These are phyloP conservation scores for Gouania willdenowi DNA, from an alignment of 2,797 vertebrate species.

Conservation along the genomic window DNA sequence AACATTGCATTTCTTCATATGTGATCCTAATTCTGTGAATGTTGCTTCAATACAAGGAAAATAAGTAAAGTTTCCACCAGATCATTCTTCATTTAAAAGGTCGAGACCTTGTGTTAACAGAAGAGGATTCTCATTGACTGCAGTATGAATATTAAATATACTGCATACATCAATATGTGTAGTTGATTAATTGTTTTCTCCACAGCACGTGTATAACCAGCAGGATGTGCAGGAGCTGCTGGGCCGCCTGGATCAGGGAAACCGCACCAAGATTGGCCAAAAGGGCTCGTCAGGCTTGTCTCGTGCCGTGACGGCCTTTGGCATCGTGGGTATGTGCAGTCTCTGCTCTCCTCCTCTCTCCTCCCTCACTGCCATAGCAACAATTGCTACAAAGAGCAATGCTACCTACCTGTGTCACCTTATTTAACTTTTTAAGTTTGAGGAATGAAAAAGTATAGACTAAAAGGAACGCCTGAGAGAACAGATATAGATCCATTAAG, in stretches of 20 bases:
- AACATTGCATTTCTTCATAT: too few species aligned
- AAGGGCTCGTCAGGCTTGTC: slow-evolving; percentile 92
- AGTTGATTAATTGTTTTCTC: slow-evolving; percentile 15
- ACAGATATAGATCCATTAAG: slow-evolving; percentile 1
- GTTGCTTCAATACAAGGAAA: too few species aligned
- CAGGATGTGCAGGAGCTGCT: slow-evolving; percentile 91
- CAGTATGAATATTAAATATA: too few species aligned
- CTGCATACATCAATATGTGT: too few species aligned
- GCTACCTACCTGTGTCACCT: slow-evolving; percentile 6
- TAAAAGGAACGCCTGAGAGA: slow-evolving; percentile 15
- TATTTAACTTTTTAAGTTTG: slow-evolving; percentile 14
- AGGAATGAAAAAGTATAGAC: slow-evolving; percentile 2
- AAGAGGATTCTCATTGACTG: too few species aligned
- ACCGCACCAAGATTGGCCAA: slow-evolving; percentile 91
- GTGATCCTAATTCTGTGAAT: too few species aligned
- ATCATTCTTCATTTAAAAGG: too few species aligned
- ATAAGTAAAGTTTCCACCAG: too few species aligned
- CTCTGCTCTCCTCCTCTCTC: not conserved
- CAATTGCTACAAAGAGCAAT: not conserved
- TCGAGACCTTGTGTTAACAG: too few species aligned
- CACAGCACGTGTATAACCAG: slow-evolving; percentile 90
- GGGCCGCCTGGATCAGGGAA: slow-evolving; percentile 91
- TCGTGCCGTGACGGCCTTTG: slow-evolving; percentile 86
- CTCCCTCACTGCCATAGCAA: not conserved
- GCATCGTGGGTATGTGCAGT: slow-evolving; percentile 87